Evolutionary conservation across 2,113 vertebrate species (phyloP).

Genomic region (Canis aureus): DNA sequence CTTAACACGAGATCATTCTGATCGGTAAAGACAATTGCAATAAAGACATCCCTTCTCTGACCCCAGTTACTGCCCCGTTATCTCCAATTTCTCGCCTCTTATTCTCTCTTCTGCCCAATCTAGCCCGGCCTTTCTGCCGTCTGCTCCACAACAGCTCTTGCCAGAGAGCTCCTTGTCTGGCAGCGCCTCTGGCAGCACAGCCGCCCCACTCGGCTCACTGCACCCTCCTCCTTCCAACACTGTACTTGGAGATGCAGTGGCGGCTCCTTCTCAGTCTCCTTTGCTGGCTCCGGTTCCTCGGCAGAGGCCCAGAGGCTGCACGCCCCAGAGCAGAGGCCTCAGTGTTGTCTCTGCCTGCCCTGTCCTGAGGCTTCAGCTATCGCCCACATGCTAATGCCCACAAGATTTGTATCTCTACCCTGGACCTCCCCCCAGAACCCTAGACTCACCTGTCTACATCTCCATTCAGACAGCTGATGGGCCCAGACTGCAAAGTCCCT

Average conservation of each 20-base stretch:
- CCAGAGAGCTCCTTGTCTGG: not conserved
- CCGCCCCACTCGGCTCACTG: fast-evolving
- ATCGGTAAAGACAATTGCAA: not conserved
- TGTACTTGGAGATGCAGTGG: fast-evolving
- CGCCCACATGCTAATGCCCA: not conserved
- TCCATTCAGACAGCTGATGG: fast-evolving
- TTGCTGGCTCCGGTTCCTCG: not conserved
- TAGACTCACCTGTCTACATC: not conserved
- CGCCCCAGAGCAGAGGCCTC: not conserved
- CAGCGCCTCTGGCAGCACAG: not conserved
- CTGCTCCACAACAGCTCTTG: not conserved
- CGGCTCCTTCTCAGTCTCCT: not conserved
- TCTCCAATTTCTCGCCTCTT: not conserved
- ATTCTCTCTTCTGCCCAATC: not conserved
- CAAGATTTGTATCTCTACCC: too few species aligned
- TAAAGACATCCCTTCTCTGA: not conserved
- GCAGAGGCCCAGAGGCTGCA: not conserved
- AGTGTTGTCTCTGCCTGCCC: not conserved
- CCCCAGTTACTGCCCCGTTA: not conserved
- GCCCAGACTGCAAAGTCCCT: too few species aligned
- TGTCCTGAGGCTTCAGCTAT: not conserved
- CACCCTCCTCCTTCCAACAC: not conserved
- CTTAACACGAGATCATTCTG: not conserved
- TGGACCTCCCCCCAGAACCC: not conserved
- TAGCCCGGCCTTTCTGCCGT: not conserved